A percentile compares a stretch with the other conserved stretches of the same genome.
phyloP scores from a whole-genome alignment of 2,888 invertebrate species.

The Ferdinandea cuprea region DNA sequence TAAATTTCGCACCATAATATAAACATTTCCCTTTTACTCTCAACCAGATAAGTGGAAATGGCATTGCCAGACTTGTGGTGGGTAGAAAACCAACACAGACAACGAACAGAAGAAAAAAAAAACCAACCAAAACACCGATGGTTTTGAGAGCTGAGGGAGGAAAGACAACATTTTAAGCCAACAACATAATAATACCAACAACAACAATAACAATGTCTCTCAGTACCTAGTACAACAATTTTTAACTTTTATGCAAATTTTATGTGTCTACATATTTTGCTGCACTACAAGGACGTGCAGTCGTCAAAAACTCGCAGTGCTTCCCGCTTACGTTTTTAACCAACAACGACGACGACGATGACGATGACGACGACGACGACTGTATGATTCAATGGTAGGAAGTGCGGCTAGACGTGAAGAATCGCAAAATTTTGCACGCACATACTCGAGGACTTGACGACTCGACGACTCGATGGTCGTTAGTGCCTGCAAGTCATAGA shows the following conservation, averaged over 20 bases:
- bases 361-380: slow-evolving; percentile 25
- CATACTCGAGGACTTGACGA: too few species aligned
- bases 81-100: slow-evolving; percentile 43
- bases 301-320: not conserved
- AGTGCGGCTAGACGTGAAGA: slow-evolving; percentile 65
- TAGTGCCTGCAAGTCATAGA: slow-evolving; percentile 42
- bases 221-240: slow-evolving; percentile 55
- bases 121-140: too few species aligned
- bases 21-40: slow-evolving; percentile 51
- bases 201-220: slow-evolving; percentile 48
- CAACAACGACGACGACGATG: not conserved
- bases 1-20: slow-evolving; percentile 52
- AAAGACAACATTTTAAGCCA: slow-evolving; percentile 46
- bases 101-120: too few species aligned
- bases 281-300: slow-evolving; percentile 61
- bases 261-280: slow-evolving; percentile 68
- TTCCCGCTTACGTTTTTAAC: slow-evolving; percentile 15
- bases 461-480: not conserved
- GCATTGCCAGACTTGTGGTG: slow-evolving; percentile 42
- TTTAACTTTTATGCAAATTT: slow-evolving; percentile 72
- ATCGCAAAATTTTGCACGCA: slow-evolving; percentile 55
- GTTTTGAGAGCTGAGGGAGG: not conserved
- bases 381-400: slow-evolving; percentile 64
- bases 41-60: slow-evolving; percentile 7
- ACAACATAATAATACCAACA: slow-evolving; percentile 52